Percentiles rank a stretch among this genome's conserved stretches.
phyloP scores from a whole-genome alignment of 2,113 vertebrate genomes.

The Lanius collurio region DNA sequence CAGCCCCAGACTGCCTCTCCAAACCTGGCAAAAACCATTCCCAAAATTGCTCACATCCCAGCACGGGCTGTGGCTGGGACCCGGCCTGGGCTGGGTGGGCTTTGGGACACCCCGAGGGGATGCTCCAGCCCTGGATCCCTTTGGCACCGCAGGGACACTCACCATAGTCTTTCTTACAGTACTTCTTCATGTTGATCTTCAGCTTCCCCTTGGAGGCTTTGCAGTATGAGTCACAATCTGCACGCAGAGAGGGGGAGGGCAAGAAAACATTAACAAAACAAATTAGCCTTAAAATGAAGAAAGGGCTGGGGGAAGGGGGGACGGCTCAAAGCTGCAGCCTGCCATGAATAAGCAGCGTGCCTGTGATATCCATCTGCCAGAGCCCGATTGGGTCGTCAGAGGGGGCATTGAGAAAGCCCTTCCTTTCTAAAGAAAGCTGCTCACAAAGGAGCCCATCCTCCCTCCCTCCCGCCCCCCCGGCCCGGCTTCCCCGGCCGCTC shows the following conservation, averaged over 20 bases:
- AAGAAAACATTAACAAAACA: constrained; percentile 68
- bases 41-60: fast-evolving
- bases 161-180: constrained; percentile 99
- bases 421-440: constrained; percentile 69
- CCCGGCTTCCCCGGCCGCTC: constrained; percentile 52
- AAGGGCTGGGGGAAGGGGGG: not conserved
- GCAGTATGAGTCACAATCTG: constrained; percentile 98
- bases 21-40: not conserved
- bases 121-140: not conserved
- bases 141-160: constrained; percentile 44
- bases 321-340: constrained; percentile 17
- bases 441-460: constrained; percentile 68
- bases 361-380: constrained; percentile 74
- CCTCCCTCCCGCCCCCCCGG: not conserved
- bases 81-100: not conserved
- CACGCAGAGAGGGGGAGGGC: constrained; percentile 48
- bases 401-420: constrained; percentile 67
- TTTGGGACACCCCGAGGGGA: not conserved
- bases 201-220: constrained; percentile 98
- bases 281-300: constrained; percentile 68
- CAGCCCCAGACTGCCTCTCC: not conserved
- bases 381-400: constrained; percentile 54
- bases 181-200: constrained; percentile 99
- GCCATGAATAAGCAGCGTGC: constrained; percentile 69
- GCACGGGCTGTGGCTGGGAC: fast-evolving